Evolutionary conservation across 2,113 vertebrate species (phyloP), one percentile per base, ranked within the genome.

Genomic region (Amphiprion ocellaris): DNA sequence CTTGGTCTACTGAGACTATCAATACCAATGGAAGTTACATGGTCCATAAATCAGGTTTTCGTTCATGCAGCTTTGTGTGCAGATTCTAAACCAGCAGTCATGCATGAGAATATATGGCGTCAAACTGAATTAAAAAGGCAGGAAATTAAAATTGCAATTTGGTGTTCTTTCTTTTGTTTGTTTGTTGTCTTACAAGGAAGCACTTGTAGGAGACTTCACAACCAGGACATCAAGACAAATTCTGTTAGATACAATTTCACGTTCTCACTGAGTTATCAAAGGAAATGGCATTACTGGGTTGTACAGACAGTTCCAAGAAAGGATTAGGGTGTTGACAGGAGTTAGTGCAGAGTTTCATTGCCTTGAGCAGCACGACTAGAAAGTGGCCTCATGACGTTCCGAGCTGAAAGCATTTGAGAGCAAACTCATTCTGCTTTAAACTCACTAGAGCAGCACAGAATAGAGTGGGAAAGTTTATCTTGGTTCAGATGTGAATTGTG

Each of bases 381-480:
- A 65, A 72, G 44, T 5, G 59, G 30, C 56, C 33, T 74, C 44
- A 65, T 23, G 71, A 28, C 55, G 73, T 78, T 54, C 56, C 9
- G 72, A 85, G 70, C 41, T 62, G 60, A 85, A 77, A 74, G 53
- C 58, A 65, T 37, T 37, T 65, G 59, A 75, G 63, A 46, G 53
- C 53, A 24, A n/a, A 64, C 41, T 52, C 41, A 5, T 39, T 74
- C 59, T 55, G 33, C 30, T 77, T 12, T 53, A 33, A 69, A 63
- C 62, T 68, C 61, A 33, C 11, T 2, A 19, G 66, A 61, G 63
- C 78, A 33, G 54, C 64, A 17, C 49, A 63, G 74, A 26, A n/a
- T 30, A 82, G 65, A 62, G 68, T 50, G 60, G 79, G 77, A 73
- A 30, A 64, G 71, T 89, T 86, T 80, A 30, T 78, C 33, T 88